Evolutionary conservation across 2,888 invertebrate genomes (phyloP).

Genomic region (Dryobotodes eremita): DNA sequence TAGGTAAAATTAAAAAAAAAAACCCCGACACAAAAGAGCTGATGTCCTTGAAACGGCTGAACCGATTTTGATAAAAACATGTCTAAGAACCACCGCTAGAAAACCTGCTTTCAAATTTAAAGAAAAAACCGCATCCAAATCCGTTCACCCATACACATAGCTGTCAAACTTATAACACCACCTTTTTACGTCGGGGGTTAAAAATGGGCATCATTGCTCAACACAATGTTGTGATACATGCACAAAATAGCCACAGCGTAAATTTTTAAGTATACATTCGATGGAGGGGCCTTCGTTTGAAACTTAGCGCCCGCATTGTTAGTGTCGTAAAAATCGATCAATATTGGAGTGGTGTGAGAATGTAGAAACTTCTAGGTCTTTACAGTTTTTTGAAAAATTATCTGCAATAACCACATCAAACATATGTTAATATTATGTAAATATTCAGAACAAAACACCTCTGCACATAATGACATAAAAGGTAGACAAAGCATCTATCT

Average conservation of each 20-base stretch:
- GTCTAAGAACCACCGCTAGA: no score
- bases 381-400: background rate
- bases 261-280: background rate
- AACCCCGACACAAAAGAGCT: no score
- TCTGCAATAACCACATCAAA: background rate
- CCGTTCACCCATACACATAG: no score
- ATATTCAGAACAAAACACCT: background rate
- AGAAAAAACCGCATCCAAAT: no score
- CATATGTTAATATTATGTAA: slow-evolving; percentile 1
- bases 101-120: no score
- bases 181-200: no score
- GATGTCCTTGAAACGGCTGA: no score
- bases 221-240: background rate
- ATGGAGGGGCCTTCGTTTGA: no score
- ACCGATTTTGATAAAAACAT: no score
- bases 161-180: no score
- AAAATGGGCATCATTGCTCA: background rate
- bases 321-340: background rate
- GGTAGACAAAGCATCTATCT: background rate
- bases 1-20: no score
- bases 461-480: background rate
- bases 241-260: background rate
- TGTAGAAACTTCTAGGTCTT: background rate
- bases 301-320: background rate
- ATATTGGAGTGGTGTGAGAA: background rate